Conservation (phyloP, 2,113 vertebrate genomes). For the Ptyas mucosa region DNA sequence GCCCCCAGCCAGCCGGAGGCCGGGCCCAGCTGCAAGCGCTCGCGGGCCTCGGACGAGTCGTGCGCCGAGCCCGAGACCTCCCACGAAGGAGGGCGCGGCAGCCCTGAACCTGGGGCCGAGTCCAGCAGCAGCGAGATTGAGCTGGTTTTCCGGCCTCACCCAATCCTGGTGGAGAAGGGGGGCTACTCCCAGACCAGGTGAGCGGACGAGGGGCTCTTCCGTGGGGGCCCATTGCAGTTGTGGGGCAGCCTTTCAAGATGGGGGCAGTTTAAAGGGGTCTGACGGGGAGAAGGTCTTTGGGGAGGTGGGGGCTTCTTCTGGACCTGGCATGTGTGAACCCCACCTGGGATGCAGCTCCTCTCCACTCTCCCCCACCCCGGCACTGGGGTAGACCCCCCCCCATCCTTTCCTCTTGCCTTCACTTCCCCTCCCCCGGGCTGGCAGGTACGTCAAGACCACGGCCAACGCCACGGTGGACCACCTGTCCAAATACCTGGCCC, state of each 20-base stretch:
- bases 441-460: slow-evolving; percentile 86
- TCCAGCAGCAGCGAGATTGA: slow-evolving; percentile 78
- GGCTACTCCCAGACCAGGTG: slow-evolving; percentile 88
- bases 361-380: too few species aligned
- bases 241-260: not conserved
- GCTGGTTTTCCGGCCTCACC: slow-evolving; percentile 86
- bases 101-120: slow-evolving; percentile 66
- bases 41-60: slow-evolving; percentile 76
- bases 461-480: slow-evolving; percentile 89
- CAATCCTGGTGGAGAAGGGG: slow-evolving; percentile 78
- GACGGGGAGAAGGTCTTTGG: too few species aligned
- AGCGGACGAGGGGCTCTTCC: not conserved
- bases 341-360: not conserved
- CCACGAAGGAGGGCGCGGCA: slow-evolving; percentile 68
- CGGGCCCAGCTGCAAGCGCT: slow-evolving; percentile 70
- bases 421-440: fast-evolving
- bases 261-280: not conserved
- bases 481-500: slow-evolving; percentile 85
- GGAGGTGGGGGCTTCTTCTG: too few species aligned
- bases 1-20: slow-evolving; percentile 73
- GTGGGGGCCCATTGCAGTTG: too few species aligned
- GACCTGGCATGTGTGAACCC: too few species aligned
- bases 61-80: slow-evolving; percentile 63
- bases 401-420: too few species aligned
- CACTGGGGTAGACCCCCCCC: too few species aligned